phyloP scores from a whole-genome alignment of 2,888 invertebrate species.

The Empis stercorea region DNA sequence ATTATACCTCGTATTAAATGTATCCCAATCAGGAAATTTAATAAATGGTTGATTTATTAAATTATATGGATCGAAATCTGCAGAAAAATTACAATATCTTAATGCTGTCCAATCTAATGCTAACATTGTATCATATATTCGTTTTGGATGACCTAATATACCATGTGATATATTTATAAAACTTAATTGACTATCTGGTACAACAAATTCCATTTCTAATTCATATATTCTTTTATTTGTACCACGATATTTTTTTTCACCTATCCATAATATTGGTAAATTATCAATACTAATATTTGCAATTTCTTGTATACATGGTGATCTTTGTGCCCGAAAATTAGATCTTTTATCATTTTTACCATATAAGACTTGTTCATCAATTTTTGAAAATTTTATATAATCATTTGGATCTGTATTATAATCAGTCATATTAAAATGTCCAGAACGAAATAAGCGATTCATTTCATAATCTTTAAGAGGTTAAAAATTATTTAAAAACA shows the following conservation, averaged over 20 bases:
- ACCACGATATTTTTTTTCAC: slow-evolving; percentile 30
- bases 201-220: slow-evolving; percentile 28
- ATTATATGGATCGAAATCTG: slow-evolving; percentile 28
- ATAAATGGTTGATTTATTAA: slow-evolving; percentile 24
- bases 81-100: slow-evolving; percentile 21
- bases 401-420: slow-evolving; percentile 12
- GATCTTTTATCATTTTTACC: slow-evolving; percentile 24
- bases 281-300: slow-evolving; percentile 19
- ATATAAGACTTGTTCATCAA: slow-evolving; percentile 25
- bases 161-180: slow-evolving; percentile 29
- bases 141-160: slow-evolving; percentile 29
- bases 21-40: slow-evolving; percentile 17
- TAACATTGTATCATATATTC: slow-evolving; percentile 26
- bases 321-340: slow-evolving; percentile 28
- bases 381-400: slow-evolving; percentile 16
- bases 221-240: slow-evolving; percentile 25
- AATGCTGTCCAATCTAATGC: slow-evolving; percentile 23
- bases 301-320: slow-evolving; percentile 31
- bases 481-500: too few relatives aligned
- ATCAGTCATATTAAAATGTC: slow-evolving; percentile 24
- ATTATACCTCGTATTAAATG: not conserved
- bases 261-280: slow-evolving; percentile 31
- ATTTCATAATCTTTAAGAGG: slow-evolving; percentile 29
- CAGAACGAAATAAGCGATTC: slow-evolving; percentile 30
- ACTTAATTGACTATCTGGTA: slow-evolving; percentile 26